Evolutionary conservation across 64 coral and sea anemone genomes (phyloP).

Genomic region (Hydrozoanthus tunicans): DNA sequence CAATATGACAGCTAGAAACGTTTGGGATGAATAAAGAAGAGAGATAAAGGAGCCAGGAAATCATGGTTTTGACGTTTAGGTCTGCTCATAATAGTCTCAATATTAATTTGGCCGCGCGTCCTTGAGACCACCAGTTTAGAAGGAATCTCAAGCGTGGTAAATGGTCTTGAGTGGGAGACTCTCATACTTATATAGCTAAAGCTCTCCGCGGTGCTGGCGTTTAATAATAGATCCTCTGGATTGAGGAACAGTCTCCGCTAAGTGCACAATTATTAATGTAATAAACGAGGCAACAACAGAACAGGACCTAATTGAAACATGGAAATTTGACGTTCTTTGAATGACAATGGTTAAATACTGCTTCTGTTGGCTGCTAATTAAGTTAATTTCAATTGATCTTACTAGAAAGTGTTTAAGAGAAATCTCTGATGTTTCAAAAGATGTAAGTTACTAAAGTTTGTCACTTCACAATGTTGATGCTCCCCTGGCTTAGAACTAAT

Average conservation of each 20-base stretch:
- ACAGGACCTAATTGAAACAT: slow-evolving; percentile 52
- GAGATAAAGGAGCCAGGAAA: neutral
- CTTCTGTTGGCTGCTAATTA: slow-evolving; percentile 50
- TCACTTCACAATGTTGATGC: neutral
- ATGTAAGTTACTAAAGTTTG: neutral
- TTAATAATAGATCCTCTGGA: neutral
- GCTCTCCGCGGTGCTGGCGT: neutral
- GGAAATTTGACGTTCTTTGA: slow-evolving; percentile 52
- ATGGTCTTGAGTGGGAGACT: neutral
- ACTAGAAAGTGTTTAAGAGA: neutral
- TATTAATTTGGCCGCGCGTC: no score
- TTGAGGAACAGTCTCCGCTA: neutral
- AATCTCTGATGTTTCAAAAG: slow-evolving; percentile 7
- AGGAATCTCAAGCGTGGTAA: neutral
- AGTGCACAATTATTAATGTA: slow-evolving; percentile 40
- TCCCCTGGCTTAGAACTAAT: neutral
- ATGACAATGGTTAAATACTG: slow-evolving; percentile 68
- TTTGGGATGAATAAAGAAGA: neutral
- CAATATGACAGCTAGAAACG: neutral
- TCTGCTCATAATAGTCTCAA: neutral
- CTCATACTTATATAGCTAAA: neutral
- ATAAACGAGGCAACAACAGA: slow-evolving; percentile 32
- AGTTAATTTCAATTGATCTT: slow-evolving; percentile 49
- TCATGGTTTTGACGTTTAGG: no score
- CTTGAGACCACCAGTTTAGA: slow-evolving; percentile 19